Base-by-base conservation (phyloP, 30 jellyfish, hydroid and myxozoan genomes). In the Pseudorhiza aurosa region DNA sequence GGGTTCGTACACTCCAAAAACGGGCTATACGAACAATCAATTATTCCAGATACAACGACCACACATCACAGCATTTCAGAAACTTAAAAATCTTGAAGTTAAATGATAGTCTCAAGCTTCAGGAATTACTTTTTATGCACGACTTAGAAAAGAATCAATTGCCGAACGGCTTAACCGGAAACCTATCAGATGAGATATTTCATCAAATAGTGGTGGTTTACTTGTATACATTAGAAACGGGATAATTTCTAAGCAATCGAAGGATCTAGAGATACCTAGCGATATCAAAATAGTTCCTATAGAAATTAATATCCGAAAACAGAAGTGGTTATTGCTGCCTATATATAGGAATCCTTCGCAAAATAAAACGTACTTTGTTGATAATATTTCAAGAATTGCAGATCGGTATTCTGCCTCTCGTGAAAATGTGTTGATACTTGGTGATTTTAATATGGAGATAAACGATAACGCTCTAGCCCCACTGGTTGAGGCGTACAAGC, bases 181-280 rank as follows among this genome's bases (percentile, higher is more conserved):
- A 39, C 80, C 83, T 31, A 27, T 76, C 68, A 58, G 88, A 44
- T 40, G 22, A 14, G 83, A 76, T 57, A 55, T 68, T 1, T 24
- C 78, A 58, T 42, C 80, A 40, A 28, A 27, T 49, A 72, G 73
- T 33, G 58, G 86, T 51, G 86, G 86, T 72, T 27, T 50, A 51
- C 86, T 76, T 1, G 72, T 49, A 29, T 71, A 36, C 14, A 40
- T 59, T 53, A 57, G 40, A 40, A 53, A 76, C 24, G 69, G 69
- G 65, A 55, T 58, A 57, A 47, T 60, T 2, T 53, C 85, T 4
- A 72, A 24, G 59, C 8, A 72, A 51, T 33, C 29, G 2, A 33
- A 72, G 4, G 33, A 7, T 15, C n/a, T 47, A 32, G 7, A 12
- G 6, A 2, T 72, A 4, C 37, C 74, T 24, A 50, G 12, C 3